Conservation (phyloP, 2,797 vertebrate species). For the Gallinago stenura region DNA sequence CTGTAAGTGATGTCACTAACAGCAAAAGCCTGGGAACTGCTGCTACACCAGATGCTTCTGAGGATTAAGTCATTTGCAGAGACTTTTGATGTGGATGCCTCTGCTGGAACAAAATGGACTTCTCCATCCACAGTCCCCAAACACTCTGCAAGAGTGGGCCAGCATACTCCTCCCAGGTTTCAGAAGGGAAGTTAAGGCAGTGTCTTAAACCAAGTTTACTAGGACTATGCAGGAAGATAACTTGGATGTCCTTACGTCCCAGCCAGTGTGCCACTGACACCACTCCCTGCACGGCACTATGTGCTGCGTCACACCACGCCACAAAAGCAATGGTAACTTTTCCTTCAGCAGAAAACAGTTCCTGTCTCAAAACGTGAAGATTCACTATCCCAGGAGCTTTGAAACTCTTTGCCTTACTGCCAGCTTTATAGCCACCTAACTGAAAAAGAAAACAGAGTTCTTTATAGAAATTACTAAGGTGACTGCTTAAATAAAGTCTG, state of each 20-base stretch:
- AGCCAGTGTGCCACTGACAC: neutral
- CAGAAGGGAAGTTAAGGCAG: neutral
- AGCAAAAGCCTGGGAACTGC: conserved; percentile 14
- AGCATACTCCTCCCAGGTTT: neutral
- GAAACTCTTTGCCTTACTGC: neutral
- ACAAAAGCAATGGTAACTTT: neutral
- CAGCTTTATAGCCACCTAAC: neutral
- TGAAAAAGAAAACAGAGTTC: neutral
- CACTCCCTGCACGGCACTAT: neutral
- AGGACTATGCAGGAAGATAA: neutral
- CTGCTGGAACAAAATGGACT: neutral
- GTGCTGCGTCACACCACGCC: accelerated
- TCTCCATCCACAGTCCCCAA: neutral
- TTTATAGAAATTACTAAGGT: neutral
- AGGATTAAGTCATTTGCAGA: conserved; percentile 36
- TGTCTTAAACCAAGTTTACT: neutral
- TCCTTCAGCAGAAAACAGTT: neutral
- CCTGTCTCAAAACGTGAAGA: neutral
- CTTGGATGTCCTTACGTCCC: neutral
- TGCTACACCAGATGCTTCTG: conserved; percentile 29
- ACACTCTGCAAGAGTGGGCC: neutral
- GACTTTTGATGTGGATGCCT: neutral
- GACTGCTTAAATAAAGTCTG: neutral
- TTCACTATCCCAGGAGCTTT: neutral
- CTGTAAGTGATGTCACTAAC: neutral